Percentiles rank a stretch among this genome's conserved stretches.
phyloP scores from a whole-genome alignment of 1,140 invertebrate genomes.

The Plectus sambesii region DNA sequence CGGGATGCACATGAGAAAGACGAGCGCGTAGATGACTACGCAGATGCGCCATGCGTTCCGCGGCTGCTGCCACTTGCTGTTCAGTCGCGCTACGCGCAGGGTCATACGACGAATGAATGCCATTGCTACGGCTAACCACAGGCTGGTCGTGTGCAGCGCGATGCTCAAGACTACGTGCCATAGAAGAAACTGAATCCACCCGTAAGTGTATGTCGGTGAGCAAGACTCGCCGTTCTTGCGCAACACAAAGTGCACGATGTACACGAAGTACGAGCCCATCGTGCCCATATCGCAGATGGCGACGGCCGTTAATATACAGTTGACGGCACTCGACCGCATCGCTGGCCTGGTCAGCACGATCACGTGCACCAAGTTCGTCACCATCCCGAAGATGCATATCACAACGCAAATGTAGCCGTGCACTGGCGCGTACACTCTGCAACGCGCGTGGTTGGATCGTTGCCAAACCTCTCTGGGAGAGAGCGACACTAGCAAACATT shows the following conservation, averaged over 20 bases:
- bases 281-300: slow-evolving; percentile 43
- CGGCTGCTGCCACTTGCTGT: slow-evolving; percentile 33
- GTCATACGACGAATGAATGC: slow-evolving; percentile 41
- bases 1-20: slow-evolving; percentile 32
- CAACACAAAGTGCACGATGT: slow-evolving; percentile 41
- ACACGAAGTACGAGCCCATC: slow-evolving; percentile 38
- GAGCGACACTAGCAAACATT: too few relatives aligned
- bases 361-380: slow-evolving; percentile 40
- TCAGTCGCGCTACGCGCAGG: slow-evolving; percentile 23
- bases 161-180: slow-evolving; percentile 39
- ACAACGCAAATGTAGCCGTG: slow-evolving; percentile 59
- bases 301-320: slow-evolving; percentile 34
- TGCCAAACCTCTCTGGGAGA: too few relatives aligned
- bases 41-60: slow-evolving; percentile 26
- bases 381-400: slow-evolving; percentile 36
- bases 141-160: slow-evolving; percentile 37
- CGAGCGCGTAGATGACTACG: slow-evolving; percentile 24
- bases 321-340: slow-evolving; percentile 35
- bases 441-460: too few relatives aligned
- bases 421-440: slow-evolving; percentile 44
- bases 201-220: slow-evolving; percentile 28
- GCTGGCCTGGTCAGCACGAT: slow-evolving; percentile 31
- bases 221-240: slow-evolving; percentile 9
- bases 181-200: slow-evolving; percentile 37
- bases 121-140: slow-evolving; percentile 42